These are phyloP conservation scores for Drosophila rubida DNA, from an alignment of 2,888 invertebrate genomes.

Conservation along the genomic window DNA sequence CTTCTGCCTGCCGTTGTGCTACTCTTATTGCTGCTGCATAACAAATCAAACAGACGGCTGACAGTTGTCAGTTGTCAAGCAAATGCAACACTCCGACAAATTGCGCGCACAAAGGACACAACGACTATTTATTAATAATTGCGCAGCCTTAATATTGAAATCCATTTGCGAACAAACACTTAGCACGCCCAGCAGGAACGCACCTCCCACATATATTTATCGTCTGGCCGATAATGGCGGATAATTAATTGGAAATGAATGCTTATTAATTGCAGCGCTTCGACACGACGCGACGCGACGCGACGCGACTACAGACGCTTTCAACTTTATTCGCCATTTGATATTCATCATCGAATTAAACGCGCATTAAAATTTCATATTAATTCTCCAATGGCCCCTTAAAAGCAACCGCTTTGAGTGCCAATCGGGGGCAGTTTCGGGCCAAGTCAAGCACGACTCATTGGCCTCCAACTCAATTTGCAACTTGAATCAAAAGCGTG, in stretches of 20 bases:
- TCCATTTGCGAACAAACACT: background rate
- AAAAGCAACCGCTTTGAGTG: background rate
- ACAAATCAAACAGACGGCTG: conserved; percentile 59
- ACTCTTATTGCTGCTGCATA: conserved; percentile 28
- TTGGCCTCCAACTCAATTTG: background rate
- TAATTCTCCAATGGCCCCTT: conserved; percentile 2
- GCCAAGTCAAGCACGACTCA: background rate
- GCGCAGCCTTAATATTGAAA: conserved; percentile 3
- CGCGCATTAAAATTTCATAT: conserved; percentile 5
- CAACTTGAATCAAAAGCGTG: background rate
- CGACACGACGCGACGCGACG: background rate
- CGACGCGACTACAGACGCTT: conserved; percentile 23
- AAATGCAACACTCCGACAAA: conserved; percentile 4
- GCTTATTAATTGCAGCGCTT: conserved; percentile 11
- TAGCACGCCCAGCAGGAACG: too few relatives aligned
- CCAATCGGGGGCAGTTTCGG: background rate
- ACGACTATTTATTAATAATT: conserved; percentile 31
- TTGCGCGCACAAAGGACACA: background rate
- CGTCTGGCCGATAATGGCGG: conserved; percentile 12
- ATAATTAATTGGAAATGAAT: conserved; percentile 32
- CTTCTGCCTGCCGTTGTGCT: too few relatives aligned
- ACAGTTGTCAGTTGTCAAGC: conserved; percentile 44
- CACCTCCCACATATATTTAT: too few relatives aligned
- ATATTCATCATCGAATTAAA: conserved; percentile 5
- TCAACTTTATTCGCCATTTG: conserved; percentile 15